Evolutionary conservation across 2,888 invertebrate genomes (phyloP), one percentile per base, ranked within the genome.

Genomic region (Agrotis exclamationis): DNA sequence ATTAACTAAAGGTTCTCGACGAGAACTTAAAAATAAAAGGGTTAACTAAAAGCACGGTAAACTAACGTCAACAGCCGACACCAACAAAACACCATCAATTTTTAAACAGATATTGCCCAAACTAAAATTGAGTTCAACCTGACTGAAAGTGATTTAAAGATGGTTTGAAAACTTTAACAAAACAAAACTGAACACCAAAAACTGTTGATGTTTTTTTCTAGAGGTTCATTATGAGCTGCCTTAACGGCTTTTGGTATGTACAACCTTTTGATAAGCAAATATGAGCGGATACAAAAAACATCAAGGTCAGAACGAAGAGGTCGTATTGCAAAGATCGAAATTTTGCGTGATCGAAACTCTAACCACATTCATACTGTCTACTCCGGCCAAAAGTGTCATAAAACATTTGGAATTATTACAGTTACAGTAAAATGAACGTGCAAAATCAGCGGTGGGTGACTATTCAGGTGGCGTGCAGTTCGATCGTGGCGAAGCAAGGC

Each of bases 401-500:
- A 93, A 93, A 88, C 89, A 90, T 90, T 87, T 88, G 82, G 84
- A 91, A 90, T 92, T 90, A 93, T 91, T 90, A 88, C 85, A 85
- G 79, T 78, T 74, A 79, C 79, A 68, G 88, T 85, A 85, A 85
- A 92, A 92, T 91, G 93, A 92, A 93, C 93, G 93, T 95, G 95
- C 95, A 93, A 95, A 95, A 95, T 95, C 95, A 93, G 90, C 89
- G 93, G 91, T 85, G 88, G 90, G 88, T 89, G 63, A 89, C 89
- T 89, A 87, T 92, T 91, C 91, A 91, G 89, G 90, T 94, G 91
- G 93, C 95, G 94, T 96, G 95, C 94, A 95, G 91, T 96, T 96
- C 96, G 96, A 96, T 96, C 96, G 96, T 90, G 91, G 93, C 86
- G 84, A 89, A 90, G 90, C 91, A 93, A 96, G 96, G 96, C 94